Percentiles rank a stretch among this genome's conserved stretches.
Evolutionary conservation across 2,888 invertebrate species (phyloP).

Genomic region (Melieria omissa): DNA sequence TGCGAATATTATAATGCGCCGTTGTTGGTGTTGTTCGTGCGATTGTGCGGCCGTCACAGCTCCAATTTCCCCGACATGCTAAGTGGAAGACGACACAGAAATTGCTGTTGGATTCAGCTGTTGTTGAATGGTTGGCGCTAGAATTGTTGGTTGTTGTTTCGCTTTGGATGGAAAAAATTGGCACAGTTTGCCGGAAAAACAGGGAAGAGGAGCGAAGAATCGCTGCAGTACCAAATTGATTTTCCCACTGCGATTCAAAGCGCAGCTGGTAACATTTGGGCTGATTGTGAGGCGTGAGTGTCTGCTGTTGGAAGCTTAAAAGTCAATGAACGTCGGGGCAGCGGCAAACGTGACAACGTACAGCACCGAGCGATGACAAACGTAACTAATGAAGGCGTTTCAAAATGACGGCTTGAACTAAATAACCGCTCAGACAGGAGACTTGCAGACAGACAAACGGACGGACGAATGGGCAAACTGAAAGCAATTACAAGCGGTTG

Average conservation of each 20-base stretch:
- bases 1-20: no score
- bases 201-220: no score
- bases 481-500: background rate
- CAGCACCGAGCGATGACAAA: slow-evolving; percentile 11
- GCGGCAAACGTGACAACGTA: background rate
- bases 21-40: no score
- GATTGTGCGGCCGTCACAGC: no score
- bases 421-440: slow-evolving; percentile 7
- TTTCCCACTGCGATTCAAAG: background rate
- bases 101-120: no score
- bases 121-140: no score
- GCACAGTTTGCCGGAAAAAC: no score
- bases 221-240: background rate
- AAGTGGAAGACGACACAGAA: no score
- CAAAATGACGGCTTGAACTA: slow-evolving; percentile 16
- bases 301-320: background rate
- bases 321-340: background rate
- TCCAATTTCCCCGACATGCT: no score
- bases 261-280: background rate
- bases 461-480: background rate
- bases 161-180: no score
- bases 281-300: background rate
- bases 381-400: slow-evolving; percentile 22
- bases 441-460: background rate
- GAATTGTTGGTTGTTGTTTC: no score